A percentile compares a stretch with the other conserved stretches of the same genome.
Evolutionary conservation across 2,797 vertebrate genomes (phyloP).

Genomic region (Percopsis omiscomaycus): DNA sequence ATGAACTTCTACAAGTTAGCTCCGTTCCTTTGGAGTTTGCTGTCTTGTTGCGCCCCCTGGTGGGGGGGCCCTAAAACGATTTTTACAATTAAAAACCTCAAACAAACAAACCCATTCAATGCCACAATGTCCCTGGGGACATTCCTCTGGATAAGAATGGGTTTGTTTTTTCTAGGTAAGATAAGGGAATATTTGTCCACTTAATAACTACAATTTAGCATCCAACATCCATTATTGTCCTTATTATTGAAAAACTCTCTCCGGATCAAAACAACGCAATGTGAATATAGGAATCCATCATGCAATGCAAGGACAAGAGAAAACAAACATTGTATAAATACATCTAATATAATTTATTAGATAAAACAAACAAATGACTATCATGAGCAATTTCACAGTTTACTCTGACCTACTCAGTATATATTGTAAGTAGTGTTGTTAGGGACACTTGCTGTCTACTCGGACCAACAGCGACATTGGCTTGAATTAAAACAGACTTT

Average conservation of each 20-base stretch:
- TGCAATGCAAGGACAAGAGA: not conserved
- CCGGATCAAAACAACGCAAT: not conserved
- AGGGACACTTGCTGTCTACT: not conserved
- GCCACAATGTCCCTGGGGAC: not conserved
- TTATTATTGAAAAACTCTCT: not conserved
- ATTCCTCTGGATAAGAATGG: not conserved
- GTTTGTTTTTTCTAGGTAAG: too few species aligned
- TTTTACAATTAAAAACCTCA: constrained; percentile 2
- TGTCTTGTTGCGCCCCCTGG: constrained; percentile 45
- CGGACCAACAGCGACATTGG: not conserved
- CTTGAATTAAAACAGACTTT: not conserved
- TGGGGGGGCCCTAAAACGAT: constrained; percentile 3
- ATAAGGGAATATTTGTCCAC: too few species aligned
- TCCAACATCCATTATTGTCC: too few species aligned
- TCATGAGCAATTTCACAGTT: too few species aligned
- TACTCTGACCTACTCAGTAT: too few species aligned
- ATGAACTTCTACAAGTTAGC: not conserved
- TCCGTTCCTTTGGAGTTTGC: not conserved
- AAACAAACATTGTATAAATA: not conserved
- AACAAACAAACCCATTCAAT: not conserved
- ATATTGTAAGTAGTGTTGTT: too few species aligned
- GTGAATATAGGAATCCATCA: not conserved
- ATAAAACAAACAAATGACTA: not conserved
- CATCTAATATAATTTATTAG: not conserved
- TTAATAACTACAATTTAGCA: too few species aligned